phyloP scores from a whole-genome alignment of 2,113 vertebrate species.

The Puntigrus tetrazona region DNA sequence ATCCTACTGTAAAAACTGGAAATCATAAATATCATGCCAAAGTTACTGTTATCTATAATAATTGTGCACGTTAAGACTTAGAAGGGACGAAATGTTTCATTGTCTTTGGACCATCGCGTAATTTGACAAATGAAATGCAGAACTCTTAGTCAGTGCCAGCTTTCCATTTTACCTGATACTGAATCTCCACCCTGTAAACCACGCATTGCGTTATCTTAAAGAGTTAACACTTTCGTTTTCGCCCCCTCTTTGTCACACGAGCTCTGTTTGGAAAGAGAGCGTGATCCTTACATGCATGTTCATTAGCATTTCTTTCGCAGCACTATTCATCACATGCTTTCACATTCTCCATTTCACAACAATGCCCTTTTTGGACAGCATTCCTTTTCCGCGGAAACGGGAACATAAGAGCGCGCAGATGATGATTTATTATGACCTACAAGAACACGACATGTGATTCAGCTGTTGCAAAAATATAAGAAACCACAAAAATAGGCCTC shows the following conservation, averaged over 20 bases:
- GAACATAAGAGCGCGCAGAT: background rate
- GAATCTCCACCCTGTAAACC: background rate
- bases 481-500: background rate
- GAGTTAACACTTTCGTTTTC: background rate
- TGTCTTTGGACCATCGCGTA: background rate
- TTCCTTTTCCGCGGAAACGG: slow-evolving; percentile 11
- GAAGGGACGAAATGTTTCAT: background rate
- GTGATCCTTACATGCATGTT: background rate
- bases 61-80: background rate
- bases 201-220: background rate
- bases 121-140: background rate
- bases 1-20: background rate
- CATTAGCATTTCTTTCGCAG: slow-evolving; percentile 16
- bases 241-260: background rate
- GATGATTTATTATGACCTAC: slow-evolving; percentile 12
- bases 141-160: background rate
- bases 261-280: background rate
- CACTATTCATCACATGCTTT: background rate
- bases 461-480: background rate
- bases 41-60: background rate
- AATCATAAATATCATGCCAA: background rate
- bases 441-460: slow-evolving; percentile 11
- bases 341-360: slow-evolving; percentile 18
- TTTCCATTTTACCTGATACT: background rate
- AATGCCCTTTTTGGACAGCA: background rate